Percentiles rank a stretch among this genome's conserved stretches.
phyloP scores from a whole-genome alignment of 2,888 invertebrate species.

The Gerris lacustris region DNA sequence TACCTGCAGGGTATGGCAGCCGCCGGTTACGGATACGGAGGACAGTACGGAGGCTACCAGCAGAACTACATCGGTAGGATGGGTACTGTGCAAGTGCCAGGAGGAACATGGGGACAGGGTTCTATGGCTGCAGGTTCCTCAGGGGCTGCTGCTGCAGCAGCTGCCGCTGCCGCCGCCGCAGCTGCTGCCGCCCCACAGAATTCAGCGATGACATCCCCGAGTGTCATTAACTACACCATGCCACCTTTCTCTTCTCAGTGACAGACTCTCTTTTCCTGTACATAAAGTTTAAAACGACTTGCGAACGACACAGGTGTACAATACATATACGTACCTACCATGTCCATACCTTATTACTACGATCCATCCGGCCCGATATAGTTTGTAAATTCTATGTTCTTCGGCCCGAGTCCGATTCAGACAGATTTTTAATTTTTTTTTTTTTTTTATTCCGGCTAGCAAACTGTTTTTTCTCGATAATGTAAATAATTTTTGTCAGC shows the following conservation, averaged over 20 bases:
- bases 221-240: conserved; percentile 28
- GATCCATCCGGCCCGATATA: neutral
- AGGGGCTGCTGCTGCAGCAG: conserved; percentile 24
- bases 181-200: conserved; percentile 46
- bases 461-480: no score
- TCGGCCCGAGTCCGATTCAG: neutral
- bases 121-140: conserved; percentile 25
- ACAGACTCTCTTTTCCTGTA: conserved; percentile 2
- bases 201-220: conserved; percentile 39
- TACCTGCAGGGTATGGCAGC: conserved; percentile 56
- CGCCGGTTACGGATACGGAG: conserved; percentile 40
- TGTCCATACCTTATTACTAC: neutral
- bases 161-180: conserved; percentile 26
- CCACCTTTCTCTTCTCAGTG: conserved; percentile 7
- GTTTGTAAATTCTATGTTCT: neutral
- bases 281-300: neutral
- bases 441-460: no score
- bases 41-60: conserved; percentile 39
- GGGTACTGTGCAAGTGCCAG: conserved; percentile 42
- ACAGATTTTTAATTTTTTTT: neutral
- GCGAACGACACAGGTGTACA: neutral
- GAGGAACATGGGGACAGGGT: conserved; percentile 39
- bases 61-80: conserved; percentile 38
- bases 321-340: neutral
- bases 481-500: no score